Percentiles rank a stretch among this genome's conserved stretches.
These are phyloP conservation scores for Glyphotaelius pellucidus DNA, from an alignment of 2,888 invertebrate genomes.

Conservation along the genomic window DNA sequence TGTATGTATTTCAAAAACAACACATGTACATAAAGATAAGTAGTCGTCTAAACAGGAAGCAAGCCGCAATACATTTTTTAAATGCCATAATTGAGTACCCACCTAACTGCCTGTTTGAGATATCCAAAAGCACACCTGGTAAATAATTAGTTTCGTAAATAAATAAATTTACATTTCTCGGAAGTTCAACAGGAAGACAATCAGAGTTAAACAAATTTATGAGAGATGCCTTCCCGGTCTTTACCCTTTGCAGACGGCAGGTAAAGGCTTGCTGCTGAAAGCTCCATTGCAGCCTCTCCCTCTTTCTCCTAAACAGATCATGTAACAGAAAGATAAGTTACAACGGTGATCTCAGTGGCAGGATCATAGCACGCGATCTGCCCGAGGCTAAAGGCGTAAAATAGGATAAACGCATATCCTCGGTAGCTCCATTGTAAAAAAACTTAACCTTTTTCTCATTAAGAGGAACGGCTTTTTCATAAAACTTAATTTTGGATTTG, in stretches of 20 bases:
- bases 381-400: not conserved
- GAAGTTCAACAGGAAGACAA: not conserved
- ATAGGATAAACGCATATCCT: not conserved
- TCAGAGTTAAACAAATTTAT: not conserved
- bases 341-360: not conserved
- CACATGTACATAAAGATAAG: too few species aligned
- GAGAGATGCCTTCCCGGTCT: not conserved
- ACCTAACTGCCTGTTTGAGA: not conserved
- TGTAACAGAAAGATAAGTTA: not conserved
- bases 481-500: too few species aligned
- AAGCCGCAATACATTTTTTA: not conserved
- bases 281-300: not conserved
- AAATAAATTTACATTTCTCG: not conserved
- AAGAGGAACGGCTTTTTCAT: too few species aligned
- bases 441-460: not conserved
- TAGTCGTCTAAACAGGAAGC: not conserved
- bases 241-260: not conserved
- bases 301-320: not conserved
- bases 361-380: not conserved
- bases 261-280: not conserved
- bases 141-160: not conserved
- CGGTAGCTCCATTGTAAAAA: not conserved
- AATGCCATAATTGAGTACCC: not conserved
- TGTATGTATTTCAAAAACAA: not conserved
- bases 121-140: not conserved